These are phyloP conservation scores for Adelphocoris suturalis DNA, from an alignment of 2,888 invertebrate species.

Conservation along the genomic window DNA sequence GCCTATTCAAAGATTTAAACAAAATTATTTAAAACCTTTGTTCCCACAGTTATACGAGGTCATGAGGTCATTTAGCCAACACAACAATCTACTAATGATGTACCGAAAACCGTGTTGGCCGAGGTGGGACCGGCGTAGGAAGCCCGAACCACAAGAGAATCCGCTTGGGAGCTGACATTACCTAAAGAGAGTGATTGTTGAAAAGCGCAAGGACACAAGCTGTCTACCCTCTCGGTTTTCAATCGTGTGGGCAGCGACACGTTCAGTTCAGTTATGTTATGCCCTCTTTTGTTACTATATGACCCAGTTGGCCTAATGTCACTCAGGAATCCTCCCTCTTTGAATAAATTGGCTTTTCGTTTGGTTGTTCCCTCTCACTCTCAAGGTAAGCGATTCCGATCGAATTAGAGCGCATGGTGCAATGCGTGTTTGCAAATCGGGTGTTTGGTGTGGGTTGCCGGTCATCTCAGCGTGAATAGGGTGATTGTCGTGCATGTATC, in stretches of 20 bases:
- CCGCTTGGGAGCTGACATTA: slow-evolving; percentile 9
- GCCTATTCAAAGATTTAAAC: too few relatives aligned
- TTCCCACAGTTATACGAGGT: too few relatives aligned
- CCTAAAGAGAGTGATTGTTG: slow-evolving; percentile 39
- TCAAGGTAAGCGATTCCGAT: neutral
- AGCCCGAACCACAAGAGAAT: neutral
- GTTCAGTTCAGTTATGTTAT: neutral
- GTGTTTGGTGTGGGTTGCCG: too few relatives aligned
- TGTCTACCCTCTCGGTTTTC: slow-evolving; percentile 15
- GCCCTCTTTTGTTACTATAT: slow-evolving; percentile 23
- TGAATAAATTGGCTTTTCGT: neutral
- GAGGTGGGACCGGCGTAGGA: slow-evolving; percentile 17
- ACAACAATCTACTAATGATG: too few relatives aligned
- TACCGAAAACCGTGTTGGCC: neutral
- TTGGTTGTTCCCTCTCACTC: slow-evolving; percentile 7
- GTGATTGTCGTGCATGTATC: too few relatives aligned
- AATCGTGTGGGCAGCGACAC: slow-evolving; percentile 17
- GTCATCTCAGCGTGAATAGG: too few relatives aligned
- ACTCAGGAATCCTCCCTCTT: slow-evolving; percentile 25
- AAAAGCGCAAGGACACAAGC: slow-evolving; percentile 1
- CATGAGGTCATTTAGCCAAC: too few relatives aligned
- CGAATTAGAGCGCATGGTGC: neutral
- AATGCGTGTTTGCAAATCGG: neutral
- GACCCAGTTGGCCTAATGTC: slow-evolving; percentile 7
- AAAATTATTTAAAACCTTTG: too few relatives aligned